Evolutionary conservation across 2,797 vertebrate species (phyloP), one percentile per base, ranked within the genome.

Genomic region (Channallabes apus): DNA sequence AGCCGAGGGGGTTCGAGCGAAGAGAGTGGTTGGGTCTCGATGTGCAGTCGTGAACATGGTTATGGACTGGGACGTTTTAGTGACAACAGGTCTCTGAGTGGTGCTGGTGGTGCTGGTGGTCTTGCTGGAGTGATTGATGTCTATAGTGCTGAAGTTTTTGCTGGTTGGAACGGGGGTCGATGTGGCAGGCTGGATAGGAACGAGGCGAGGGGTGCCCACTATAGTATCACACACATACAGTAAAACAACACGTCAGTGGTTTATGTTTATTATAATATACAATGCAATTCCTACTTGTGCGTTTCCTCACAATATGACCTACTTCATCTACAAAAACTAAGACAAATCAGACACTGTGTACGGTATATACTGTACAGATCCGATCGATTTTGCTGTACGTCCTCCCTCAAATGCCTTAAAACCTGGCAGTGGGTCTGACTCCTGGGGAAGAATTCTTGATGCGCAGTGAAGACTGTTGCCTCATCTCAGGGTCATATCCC

Each of bases 191-290:
- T 85, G 91, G 51, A 77, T 89, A 24, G 88, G 90, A 29, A 84
- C 65, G 1, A 77, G 84, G 1, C 75, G 90, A 83, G 85, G 86
- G 86, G 89, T 89, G 67, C 92, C 92, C 90, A 95, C 95, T 96
- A 89, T 68, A 87, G 20, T 89, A 79, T 87, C 46, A 69, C 82
- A 89, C 77, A 88, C 9, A 82, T 3, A 8, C 38, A 41, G 38
- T 41, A 35, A 12, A 59, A 59, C 9, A 38, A 59, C 71, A 58
- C 1, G 8, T 32, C 56, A 77, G 56, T 14, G 20, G 29, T 58
- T 58, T 56, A 4, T 8, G 78, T 6, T 41, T 24, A 85, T 46
- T 29, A 38, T 6, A 64, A 32, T 22, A 78, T 22, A 12, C 35
- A 51, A 9, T 11, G 2, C 24, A 51, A 51, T 46, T n/a, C 24